Percentiles rank a stretch among this genome's conserved stretches.
Conservation (phyloP, 2,797 vertebrate genomes). For the Sebastes matsubarae region DNA sequence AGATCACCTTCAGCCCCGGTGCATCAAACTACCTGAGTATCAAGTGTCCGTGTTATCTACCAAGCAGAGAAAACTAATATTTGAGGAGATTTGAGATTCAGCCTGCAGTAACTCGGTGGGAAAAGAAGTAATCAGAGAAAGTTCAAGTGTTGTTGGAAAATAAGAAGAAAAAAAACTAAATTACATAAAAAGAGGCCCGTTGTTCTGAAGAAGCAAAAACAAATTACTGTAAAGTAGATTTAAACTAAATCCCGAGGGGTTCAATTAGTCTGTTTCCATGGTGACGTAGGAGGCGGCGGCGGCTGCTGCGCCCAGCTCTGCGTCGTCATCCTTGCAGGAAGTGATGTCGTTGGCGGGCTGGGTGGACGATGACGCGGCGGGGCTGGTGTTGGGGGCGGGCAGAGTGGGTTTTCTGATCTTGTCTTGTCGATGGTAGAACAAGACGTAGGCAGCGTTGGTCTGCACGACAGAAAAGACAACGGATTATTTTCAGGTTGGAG, state of each 20-base stretch:
- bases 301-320: conserved; percentile 33
- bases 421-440: conserved; percentile 92
- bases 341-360: conserved; percentile 54
- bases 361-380: conserved; percentile 48
- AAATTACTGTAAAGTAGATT: background rate
- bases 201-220: background rate
- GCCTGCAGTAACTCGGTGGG: background rate
- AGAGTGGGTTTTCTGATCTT: conserved; percentile 79
- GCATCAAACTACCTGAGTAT: conserved; percentile 9
- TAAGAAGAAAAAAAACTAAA: background rate
- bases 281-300: conserved; percentile 51
- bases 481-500: background rate
- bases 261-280: conserved; percentile 80
- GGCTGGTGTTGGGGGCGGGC: conserved; percentile 41
- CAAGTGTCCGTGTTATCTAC: background rate
- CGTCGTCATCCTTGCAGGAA: conserved; percentile 45
- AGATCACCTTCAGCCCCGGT: background rate
- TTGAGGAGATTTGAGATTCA: background rate
- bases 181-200: background rate
- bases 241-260: background rate
- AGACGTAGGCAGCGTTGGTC: conserved; percentile 91
- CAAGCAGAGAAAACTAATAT: background rate
- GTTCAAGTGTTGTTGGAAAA: conserved; percentile 19
- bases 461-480: conserved; percentile 46
- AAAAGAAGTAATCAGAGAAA: background rate